A percentile compares a stretch with the other conserved stretches of the same genome.
Evolutionary conservation across 2,113 vertebrate species (phyloP).

Genomic region (Piaya cayana): DNA sequence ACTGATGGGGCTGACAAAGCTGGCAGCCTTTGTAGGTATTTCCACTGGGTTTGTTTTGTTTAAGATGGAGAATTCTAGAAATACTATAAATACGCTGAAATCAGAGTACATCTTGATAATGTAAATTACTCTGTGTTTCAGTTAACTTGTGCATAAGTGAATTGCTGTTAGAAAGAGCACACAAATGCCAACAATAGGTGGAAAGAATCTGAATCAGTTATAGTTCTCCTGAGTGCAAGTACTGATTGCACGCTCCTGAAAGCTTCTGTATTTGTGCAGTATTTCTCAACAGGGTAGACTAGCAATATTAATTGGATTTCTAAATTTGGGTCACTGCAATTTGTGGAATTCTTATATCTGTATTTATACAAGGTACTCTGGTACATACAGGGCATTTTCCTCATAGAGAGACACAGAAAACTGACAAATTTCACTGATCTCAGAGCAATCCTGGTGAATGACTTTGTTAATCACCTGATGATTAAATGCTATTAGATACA

Average conservation of each 20-base stretch:
- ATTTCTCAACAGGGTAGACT: neutral
- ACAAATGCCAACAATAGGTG: rapidly evolving
- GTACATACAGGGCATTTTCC: too few species aligned
- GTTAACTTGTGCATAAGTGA: neutral
- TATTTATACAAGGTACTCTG: too few species aligned
- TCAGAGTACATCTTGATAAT: neutral
- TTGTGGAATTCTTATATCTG: neutral
- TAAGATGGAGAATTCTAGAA: neutral
- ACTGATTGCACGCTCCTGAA: neutral
- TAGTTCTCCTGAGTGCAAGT: neutral
- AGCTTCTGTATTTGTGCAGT: rapidly evolving
- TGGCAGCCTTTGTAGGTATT: neutral
- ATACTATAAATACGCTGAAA: neutral
- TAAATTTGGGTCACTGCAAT: too few species aligned
- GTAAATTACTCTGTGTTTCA: neutral
- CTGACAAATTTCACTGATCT: neutral
- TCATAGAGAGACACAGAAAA: rapidly evolving
- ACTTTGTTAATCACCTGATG: too few species aligned
- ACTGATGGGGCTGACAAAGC: neutral
- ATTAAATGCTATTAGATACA: too few species aligned
- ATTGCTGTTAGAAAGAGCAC: neutral
- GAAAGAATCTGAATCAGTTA: neutral
- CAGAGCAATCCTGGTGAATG: too few species aligned
- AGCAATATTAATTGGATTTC: neutral
- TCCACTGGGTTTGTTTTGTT: neutral